Base-by-base conservation (phyloP, 2,113 vertebrate species). In the Rhinogobius similis region DNA sequence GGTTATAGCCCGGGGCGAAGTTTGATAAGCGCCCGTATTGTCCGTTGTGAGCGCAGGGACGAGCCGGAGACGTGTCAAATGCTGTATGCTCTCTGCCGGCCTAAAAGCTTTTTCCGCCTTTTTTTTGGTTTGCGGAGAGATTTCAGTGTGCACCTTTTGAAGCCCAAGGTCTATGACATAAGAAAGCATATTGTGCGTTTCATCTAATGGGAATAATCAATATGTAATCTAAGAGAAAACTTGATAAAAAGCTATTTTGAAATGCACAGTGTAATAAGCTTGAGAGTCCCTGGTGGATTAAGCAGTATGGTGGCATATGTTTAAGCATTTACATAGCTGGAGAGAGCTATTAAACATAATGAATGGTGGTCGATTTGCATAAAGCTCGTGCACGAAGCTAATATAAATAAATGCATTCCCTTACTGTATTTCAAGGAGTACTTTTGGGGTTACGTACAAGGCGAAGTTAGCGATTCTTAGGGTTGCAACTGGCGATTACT, bases 1-100 rank as follows among this genome's bases (percentile, higher is more conserved):
- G 86, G 77, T 87, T 84, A 78, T 56, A 68, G 88, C 88, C 84
- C 55, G 27, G 68, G 90, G 88, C 86, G 39, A 80, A 78, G 77
- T 76, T 88, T 85, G 78, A 79, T 87, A 73, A 62, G 6, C 59
- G 78, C 70, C 75, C 81, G 67, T 82, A 71, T 80, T 82, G 75
- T 74, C 75, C 39, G 11, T 70, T 39, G 69, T 63, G 75, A 48
- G 58, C 32, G 36, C 68, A 67, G 79, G 86, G 87, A 87, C 80
- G 76, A 74, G 53, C 62, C 52, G 65, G 20, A 78, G 68, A 76
- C 48, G 53, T 65, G 73, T 67, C 46, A 20, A 26, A 13, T 63
- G 5, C 73, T 14, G 44, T 50, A 10, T 4, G 14, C 14, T 43
- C 68, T 73, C 48, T 58, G 29, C 36, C 53, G n/a, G 46, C 53